Evolutionary conservation across 2,797 vertebrate species (phyloP).

Genomic region (Melanotaenia trifasciata): DNA sequence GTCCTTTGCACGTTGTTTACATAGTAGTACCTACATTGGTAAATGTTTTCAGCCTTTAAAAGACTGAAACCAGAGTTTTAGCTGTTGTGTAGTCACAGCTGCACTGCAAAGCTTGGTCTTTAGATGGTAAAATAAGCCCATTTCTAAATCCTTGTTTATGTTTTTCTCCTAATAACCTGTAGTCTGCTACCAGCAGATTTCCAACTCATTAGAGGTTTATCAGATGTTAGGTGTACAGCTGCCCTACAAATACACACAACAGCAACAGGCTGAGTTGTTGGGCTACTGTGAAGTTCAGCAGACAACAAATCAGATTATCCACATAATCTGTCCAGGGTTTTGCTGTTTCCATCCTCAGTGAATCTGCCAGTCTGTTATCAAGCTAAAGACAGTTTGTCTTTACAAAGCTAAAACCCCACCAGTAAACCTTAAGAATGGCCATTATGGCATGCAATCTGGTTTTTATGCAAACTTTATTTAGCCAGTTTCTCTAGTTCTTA

Average conservation of each 20-base stretch:
- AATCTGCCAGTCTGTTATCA: slow-evolving; percentile 46
- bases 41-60: neutral
- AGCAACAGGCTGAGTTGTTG: slow-evolving; percentile 51
- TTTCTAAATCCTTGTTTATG: slow-evolving; percentile 32
- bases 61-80: neutral
- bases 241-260: slow-evolving; percentile 44
- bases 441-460: slow-evolving; percentile 9
- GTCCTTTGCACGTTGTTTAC: slow-evolving; percentile 13
- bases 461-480: slow-evolving; percentile 1
- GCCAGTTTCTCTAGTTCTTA: neutral
- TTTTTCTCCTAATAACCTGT: slow-evolving; percentile 38
- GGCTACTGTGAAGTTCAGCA: slow-evolving; percentile 61
- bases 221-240: slow-evolving; percentile 53
- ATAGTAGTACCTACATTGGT: neutral
- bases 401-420: slow-evolving; percentile 18
- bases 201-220: slow-evolving; percentile 45
- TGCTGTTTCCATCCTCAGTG: slow-evolving; percentile 49
- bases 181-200: slow-evolving; percentile 20
- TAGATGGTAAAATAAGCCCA: neutral
- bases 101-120: neutral
- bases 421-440: slow-evolving; percentile 15
- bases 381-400: slow-evolving; percentile 52
- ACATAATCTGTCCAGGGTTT: slow-evolving; percentile 66
- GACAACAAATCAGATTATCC: slow-evolving; percentile 73
- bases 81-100: neutral